A percentile compares a stretch with the other conserved stretches of the same genome.
Evolutionary conservation across 2,797 vertebrate genomes (phyloP).

Genomic region (Coregonus suidteri): DNA sequence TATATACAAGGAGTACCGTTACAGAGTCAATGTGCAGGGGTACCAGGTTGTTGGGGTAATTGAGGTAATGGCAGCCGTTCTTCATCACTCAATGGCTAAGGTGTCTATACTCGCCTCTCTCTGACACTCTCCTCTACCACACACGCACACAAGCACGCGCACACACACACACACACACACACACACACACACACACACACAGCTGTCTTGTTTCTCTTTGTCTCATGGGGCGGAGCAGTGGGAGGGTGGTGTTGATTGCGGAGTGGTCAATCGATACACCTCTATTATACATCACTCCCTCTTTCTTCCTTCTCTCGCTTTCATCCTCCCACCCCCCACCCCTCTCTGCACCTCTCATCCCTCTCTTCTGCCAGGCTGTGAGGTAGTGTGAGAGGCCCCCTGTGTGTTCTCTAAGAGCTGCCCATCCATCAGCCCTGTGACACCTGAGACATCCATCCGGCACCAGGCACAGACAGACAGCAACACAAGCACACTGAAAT

Average conservation of each 20-base stretch:
- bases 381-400: conserved; percentile 39
- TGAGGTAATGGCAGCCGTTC: too few relatives aligned
- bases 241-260: background rate
- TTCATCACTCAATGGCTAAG: too few relatives aligned
- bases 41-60: too few relatives aligned
- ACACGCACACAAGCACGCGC: background rate
- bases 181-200: background rate
- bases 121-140: background rate
- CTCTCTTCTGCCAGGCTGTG: conserved; percentile 36
- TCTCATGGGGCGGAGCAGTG: background rate
- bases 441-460: conserved; percentile 54
- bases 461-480: background rate
- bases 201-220: background rate
- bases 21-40: too few relatives aligned
- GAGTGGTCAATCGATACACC: conserved; percentile 44
- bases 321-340: background rate
- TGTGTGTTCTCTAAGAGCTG: conserved; percentile 56
- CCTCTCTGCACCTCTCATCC: conserved; percentile 21
- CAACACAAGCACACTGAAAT: background rate
- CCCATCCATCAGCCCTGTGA: conserved; percentile 62
- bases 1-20: too few relatives aligned
- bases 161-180: background rate
- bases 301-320: background rate
- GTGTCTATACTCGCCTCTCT: background rate
- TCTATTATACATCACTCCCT: conserved; percentile 47